Base-by-base conservation (phyloP, 2,888 invertebrate genomes). In the Sinodicranocentrus sp. region DNA sequence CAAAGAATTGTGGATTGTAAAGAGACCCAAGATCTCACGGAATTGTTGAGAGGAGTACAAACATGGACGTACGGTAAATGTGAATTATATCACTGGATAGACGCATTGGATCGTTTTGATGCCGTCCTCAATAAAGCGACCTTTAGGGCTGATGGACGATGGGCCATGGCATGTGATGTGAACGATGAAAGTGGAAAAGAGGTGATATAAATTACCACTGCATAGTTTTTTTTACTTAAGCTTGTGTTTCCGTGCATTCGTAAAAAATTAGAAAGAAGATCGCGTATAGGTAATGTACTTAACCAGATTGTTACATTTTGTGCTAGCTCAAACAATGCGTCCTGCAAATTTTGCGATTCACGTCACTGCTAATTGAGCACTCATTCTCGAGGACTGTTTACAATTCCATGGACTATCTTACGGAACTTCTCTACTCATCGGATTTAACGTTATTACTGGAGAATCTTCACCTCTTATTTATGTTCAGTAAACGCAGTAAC, bases 31-130 rank as follows among this genome's bases (percentile, higher is more conserved):
- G 92, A 93, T 59, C 91, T 93, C 78, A 90, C 91, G 63, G 94
- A 94, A 89, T 94, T 95, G 90, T 91, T 96, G 78, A 93, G 93
- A 84, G 93, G 93, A 87, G 94, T 96, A 86, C 95, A 94, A 89
- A 94, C 94, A 54, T 96, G 96, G 95, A 95, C 95, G 28, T 96
- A 94, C 91, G 96, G 95, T 72, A 96, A 96, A 92, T 96, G 95
- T 90, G 96, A 96, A 91, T 91, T 96, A 19, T 95, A 94, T 89
- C 95, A 96, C 90, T 96, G 96, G 96, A 95, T 95, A 85, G 95
- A 95, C 91, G 94, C 96, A 21, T 91, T 96, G 76, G 95, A 96
- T 91, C 92, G 94, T 57, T 94, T 94, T 89, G 95, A 95, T 90
- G 92, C 92, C 78, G 94, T 96, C 86, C 91, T 96, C 84, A 95